phyloP scores from a whole-genome alignment of 2,888 invertebrate genomes.

The Eupsilia transversa region DNA sequence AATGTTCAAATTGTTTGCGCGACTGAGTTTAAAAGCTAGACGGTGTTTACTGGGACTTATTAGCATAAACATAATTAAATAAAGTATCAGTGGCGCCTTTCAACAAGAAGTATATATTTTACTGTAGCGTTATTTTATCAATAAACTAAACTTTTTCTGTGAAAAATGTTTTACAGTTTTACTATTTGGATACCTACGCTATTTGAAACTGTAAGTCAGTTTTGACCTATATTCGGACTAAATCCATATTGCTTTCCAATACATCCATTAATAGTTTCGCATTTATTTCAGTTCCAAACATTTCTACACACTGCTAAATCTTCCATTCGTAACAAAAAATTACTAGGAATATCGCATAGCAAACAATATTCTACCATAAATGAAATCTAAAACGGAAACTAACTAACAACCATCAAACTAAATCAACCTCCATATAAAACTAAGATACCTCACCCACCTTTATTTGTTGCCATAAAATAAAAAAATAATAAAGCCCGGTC shows the following conservation, averaged over 20 bases:
- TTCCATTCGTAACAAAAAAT: neutral
- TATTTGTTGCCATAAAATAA: constrained; percentile 81
- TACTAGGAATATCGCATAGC: neutral
- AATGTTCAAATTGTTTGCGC: constrained; percentile 54
- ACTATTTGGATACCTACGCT: neutral
- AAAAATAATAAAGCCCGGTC: constrained; percentile 83
- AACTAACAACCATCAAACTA: constrained; percentile 16
- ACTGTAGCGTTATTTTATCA: neutral
- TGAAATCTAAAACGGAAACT: neutral
- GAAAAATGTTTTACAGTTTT: neutral
- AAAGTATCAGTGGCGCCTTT: constrained; percentile 22
- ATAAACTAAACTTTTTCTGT: neutral
- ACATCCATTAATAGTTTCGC: neutral
- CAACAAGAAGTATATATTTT: constrained; percentile 5
- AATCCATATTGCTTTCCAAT: neutral
- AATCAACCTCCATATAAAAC: constrained; percentile 63
- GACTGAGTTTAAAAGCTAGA: constrained; percentile 52
- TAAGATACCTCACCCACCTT: constrained; percentile 67
- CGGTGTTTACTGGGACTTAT: constrained; percentile 41
- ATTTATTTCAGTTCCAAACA: neutral
- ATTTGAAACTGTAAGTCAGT: neutral
- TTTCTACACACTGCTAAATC: neutral
- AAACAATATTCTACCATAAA: neutral
- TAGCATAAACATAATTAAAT: constrained; percentile 56
- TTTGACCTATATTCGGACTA: neutral